phyloP scores from a whole-genome alignment of 2,888 invertebrate genomes.

The Eupeodes latifasciatus region DNA sequence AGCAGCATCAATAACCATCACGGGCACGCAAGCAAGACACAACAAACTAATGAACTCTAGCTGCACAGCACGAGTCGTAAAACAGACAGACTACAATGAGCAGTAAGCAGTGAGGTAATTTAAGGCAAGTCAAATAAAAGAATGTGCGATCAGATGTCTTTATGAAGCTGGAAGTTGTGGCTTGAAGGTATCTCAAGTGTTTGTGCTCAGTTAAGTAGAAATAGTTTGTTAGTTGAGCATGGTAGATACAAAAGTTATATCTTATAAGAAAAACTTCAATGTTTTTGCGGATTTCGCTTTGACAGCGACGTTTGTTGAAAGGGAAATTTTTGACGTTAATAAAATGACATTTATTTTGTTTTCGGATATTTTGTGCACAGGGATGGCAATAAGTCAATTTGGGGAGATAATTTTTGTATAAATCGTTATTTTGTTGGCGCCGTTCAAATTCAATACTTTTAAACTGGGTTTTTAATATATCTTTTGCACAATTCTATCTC shows the following conservation, averaged over 20 bases:
- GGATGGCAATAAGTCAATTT: not conserved
- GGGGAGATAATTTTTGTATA: not conserved
- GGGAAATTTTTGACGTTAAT: slow-evolving; percentile 22
- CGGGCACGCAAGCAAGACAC: not conserved
- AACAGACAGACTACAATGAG: not conserved
- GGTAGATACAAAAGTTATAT: not conserved
- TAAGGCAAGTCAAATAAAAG: slow-evolving; percentile 6
- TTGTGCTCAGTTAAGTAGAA: not conserved
- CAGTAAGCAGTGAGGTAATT: not conserved
- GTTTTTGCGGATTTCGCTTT: slow-evolving; percentile 19
- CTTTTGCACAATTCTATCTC: too few relatives aligned
- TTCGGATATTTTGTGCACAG: not conserved
- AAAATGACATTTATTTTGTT: not conserved
- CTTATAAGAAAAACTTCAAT: slow-evolving; percentile 3
- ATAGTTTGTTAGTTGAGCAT: not conserved
- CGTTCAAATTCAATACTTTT: too few relatives aligned
- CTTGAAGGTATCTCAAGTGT: not conserved
- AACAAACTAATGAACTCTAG: slow-evolving; percentile 2
- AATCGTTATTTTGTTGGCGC: not conserved
- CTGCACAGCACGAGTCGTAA: slow-evolving; percentile 14
- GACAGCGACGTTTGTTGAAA: slow-evolving; percentile 3
- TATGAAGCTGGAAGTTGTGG: not conserved
- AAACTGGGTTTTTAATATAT: too few relatives aligned
- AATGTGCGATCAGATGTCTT: slow-evolving; percentile 21
- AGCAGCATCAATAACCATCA: slow-evolving; percentile 66